Conservation (phyloP, 35 echinoderm and acorn worm genomes). For the Heliocidaris tuberculata region DNA sequence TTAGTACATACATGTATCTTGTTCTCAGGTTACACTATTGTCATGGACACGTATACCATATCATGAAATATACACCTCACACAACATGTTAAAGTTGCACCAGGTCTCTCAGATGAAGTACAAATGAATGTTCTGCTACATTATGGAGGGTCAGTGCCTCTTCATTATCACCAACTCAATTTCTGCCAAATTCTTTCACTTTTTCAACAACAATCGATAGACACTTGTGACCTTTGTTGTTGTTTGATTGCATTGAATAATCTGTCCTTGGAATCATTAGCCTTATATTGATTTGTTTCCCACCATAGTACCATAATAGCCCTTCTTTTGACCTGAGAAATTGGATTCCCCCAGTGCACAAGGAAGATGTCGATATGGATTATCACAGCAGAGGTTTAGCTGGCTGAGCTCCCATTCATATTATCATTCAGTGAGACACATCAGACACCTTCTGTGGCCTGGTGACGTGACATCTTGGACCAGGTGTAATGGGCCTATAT, state of each 20-base stretch:
- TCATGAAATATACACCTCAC: not conserved
- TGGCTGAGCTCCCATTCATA: not conserved
- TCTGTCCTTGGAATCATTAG: conserved; percentile 25
- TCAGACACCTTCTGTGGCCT: not conserved
- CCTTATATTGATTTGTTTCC: conserved; percentile 7
- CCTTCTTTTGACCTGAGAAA: not conserved
- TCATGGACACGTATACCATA: not conserved
- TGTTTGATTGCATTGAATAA: conserved; percentile 15
- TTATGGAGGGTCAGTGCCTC: not conserved
- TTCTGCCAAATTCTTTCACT: not conserved
- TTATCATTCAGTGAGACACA: not conserved
- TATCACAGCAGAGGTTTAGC: not conserved
- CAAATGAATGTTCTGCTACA: too few relatives aligned
- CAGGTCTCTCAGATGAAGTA: too few relatives aligned
- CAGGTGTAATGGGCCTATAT: not conserved
- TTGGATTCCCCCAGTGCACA: not conserved
- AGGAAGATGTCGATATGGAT: conserved; percentile 10
- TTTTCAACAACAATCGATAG: not conserved
- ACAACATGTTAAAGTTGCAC: not conserved
- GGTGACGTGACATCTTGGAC: not conserved
- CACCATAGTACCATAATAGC: conserved; percentile 20
- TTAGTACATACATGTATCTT: not conserved
- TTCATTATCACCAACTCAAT: not conserved
- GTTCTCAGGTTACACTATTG: not conserved
- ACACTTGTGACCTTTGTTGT: conserved; percentile 21